A percentile compares a stretch with the other conserved stretches of the same genome.
Conservation (phyloP, 2,113 vertebrate species). For the Gopherus flavomarginatus region DNA sequence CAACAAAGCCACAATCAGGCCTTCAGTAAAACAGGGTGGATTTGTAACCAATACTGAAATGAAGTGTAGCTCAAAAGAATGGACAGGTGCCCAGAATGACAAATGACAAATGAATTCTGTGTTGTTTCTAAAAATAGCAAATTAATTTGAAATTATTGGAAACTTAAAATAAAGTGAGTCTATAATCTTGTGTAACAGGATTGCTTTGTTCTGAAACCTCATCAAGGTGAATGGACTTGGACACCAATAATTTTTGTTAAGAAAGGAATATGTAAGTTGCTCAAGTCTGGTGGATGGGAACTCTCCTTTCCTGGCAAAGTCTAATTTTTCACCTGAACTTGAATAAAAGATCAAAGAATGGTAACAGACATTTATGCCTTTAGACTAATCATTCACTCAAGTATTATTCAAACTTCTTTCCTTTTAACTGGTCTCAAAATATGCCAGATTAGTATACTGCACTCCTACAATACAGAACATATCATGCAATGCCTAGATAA, state of each 20-base stretch:
- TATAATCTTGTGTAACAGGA: background rate
- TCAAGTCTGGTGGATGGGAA: background rate
- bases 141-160: background rate
- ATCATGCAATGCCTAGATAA: too few relatives aligned
- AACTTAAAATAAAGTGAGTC: background rate
- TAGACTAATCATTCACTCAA: too few relatives aligned
- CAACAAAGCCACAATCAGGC: background rate
- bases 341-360: too few relatives aligned
- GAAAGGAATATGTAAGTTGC: background rate
- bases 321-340: background rate
- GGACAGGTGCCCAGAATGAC: background rate
- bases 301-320: background rate
- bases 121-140: background rate
- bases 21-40: background rate
- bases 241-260: too few relatives aligned
- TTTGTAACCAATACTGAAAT: background rate
- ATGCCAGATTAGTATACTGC: too few relatives aligned
- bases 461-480: too few relatives aligned
- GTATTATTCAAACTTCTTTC: too few relatives aligned
- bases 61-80: background rate
- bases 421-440: too few relatives aligned
- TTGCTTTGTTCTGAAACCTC: background rate
- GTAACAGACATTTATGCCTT: too few relatives aligned
- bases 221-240: background rate
- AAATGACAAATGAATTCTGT: background rate